These are phyloP conservation scores for Ceratoteleas bidentatus DNA, from an alignment of 1,140 invertebrate genomes.

Conservation along the genomic window DNA sequence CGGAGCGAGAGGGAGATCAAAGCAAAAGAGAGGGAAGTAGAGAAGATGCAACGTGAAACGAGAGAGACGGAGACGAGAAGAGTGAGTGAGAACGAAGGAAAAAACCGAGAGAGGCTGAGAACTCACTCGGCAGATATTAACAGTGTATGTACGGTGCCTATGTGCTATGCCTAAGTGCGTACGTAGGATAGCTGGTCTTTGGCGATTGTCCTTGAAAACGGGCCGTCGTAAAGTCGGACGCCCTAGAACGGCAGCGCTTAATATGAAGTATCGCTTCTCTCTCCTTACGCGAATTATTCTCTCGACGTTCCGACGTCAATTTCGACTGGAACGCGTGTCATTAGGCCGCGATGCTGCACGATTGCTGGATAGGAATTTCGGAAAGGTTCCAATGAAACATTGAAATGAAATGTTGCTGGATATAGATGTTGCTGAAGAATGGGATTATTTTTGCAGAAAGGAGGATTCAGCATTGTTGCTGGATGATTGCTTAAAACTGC, in stretches of 20 bases:
- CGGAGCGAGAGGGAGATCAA: background rate
- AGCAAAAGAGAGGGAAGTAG: slow-evolving; percentile 13
- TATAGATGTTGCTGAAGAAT: too few species aligned
- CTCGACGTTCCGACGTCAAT: slow-evolving; percentile 14
- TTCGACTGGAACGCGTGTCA: slow-evolving; percentile 3
- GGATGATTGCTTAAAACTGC: too few species aligned
- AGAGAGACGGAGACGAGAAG: slow-evolving; percentile 60
- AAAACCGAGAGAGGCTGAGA: slow-evolving; percentile 60
- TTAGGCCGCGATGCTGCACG: too few species aligned
- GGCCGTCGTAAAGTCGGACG: slow-evolving; percentile 65
- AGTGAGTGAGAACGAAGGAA: slow-evolving; percentile 51
- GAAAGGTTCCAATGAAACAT: too few species aligned
- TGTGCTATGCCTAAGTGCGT: slow-evolving; percentile 65
- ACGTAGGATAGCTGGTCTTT: slow-evolving; percentile 65
- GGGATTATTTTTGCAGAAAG: too few species aligned
- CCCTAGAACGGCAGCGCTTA: slow-evolving; percentile 61
- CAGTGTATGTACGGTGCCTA: slow-evolving; percentile 54
- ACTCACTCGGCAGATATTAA: slow-evolving; percentile 62
- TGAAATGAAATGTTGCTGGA: too few species aligned
- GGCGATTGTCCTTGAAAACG: slow-evolving; percentile 67
- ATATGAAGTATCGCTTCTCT: slow-evolving; percentile 59
- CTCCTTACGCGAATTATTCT: slow-evolving; percentile 41
- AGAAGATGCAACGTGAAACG: slow-evolving; percentile 4
- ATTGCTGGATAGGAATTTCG: too few species aligned
- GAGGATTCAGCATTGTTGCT: too few species aligned